Evolutionary conservation across 2,797 vertebrate genomes (phyloP).

Genomic region (Sternarchorhynchus goeldii): DNA sequence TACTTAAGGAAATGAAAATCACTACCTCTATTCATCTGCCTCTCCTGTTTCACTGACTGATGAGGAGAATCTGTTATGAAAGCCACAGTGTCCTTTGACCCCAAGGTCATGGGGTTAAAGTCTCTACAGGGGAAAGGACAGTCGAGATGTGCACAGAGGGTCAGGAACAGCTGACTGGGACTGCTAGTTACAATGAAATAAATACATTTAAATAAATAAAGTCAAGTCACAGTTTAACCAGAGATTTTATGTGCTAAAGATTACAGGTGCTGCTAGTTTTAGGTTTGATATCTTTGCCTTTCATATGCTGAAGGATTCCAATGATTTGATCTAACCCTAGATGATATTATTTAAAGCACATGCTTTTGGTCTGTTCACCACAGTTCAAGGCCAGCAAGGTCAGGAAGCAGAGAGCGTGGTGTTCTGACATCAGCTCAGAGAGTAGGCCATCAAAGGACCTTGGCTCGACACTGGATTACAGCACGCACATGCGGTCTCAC

Average conservation of each 20-base stretch:
- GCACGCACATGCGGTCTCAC: background rate
- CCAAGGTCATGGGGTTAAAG: background rate
- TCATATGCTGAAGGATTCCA: no score
- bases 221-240: no score
- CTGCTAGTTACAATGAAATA: no score
- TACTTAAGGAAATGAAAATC: slow-evolving; percentile 49
- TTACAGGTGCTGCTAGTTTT: background rate
- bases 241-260: background rate
- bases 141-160: background rate
- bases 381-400: background rate
- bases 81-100: background rate
- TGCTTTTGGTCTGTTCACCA: background rate
- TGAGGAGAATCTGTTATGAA: background rate
- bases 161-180: background rate
- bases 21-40: slow-evolving; percentile 44
- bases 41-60: slow-evolving; percentile 3
- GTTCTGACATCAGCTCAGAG: background rate
- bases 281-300: no score
- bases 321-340: background rate
- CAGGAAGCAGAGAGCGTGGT: background rate
- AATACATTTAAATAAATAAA: no score
- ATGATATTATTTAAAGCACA: background rate
- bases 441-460: background rate
- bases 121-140: background rate
- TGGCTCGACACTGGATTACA: background rate